A percentile compares a stretch with the other conserved stretches of the same genome.
Evolutionary conservation across 2,797 vertebrate species (phyloP).

Genomic region (Podarcis siculus): DNA sequence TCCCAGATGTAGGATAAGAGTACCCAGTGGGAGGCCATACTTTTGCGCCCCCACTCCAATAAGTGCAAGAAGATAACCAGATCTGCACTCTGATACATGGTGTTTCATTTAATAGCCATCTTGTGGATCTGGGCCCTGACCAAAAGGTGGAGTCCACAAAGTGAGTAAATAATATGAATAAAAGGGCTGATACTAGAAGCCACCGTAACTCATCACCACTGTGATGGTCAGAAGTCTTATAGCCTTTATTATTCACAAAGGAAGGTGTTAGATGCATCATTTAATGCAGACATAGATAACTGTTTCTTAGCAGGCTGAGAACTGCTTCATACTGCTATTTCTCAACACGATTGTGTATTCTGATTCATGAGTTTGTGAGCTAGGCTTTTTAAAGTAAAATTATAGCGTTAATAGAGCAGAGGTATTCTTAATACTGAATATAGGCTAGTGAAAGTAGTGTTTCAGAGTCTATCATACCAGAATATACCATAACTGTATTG

Average conservation of each 20-base stretch:
- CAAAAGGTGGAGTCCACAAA: background rate
- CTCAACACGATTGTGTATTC: background rate
- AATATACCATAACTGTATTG: background rate
- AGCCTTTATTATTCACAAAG: background rate
- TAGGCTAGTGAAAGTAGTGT: background rate
- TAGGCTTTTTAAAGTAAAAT: background rate
- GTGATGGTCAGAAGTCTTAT: background rate
- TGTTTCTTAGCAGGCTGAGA: background rate
- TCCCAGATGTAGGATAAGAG: background rate
- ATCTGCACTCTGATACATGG: background rate
- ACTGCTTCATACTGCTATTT: background rate
- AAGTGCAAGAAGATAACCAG: background rate
- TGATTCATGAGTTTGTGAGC: background rate
- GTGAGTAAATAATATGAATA: background rate
- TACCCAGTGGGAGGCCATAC: background rate
- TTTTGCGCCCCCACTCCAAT: background rate
- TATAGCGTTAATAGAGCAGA: background rate
- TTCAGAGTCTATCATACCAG: background rate
- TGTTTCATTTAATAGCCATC: background rate
- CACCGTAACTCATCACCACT: background rate
- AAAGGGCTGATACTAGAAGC: background rate
- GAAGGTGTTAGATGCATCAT: background rate
- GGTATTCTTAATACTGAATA: background rate
- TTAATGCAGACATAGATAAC: background rate
- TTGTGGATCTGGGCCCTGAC: background rate